Evolutionary conservation across 2,797 vertebrate genomes (phyloP), one percentile per base, ranked within the genome.

Genomic region (Myripristis jacobus): DNA sequence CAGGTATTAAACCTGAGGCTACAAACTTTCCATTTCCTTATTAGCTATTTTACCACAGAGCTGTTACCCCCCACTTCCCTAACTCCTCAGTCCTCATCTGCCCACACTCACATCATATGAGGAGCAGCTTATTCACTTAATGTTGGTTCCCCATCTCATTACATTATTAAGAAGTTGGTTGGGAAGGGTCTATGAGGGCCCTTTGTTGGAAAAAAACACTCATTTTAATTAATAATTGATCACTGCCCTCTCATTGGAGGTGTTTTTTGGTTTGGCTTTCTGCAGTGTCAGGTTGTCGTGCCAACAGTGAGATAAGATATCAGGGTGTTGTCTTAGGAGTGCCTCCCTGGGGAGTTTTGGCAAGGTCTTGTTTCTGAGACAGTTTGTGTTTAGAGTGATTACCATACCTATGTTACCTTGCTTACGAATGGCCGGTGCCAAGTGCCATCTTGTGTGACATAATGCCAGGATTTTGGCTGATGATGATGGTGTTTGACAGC

Each of bases 211-310:
- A 81, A 86, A 81, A 81, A 83, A 86, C 75, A 74, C 73, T 79
- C 47, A n/a, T 41, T 73, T 84, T 88, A 84, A 82, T 89, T 82
- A 82, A 87, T 87, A 81, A 85, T 85, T 84, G 81, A 89, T 88
- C 67, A 65, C 55, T 11, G 51, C 53, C 65, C 57, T 66, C 51
- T 77, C 59, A 73, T 55, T 48, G 68, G 77, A 70, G 68, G 56
- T 62, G 22, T 55, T 47, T 19, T 65, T 46, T 59, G 25, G 58
- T 69, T 25, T 18, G 54, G 64, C 52, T 72, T 70, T 77, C 78
- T 70, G 55, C 55, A 47, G 73, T 66, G 58, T 57, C 54, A 34
- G 54, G 61, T 74, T 79, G 58, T 69, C 22, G 51, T 44, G 43
- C 60, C 15, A 27, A 64, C 46, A 62, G 9, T 19, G 25, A 78